phyloP scores from a whole-genome alignment of 2,888 invertebrate genomes.

The Liopterus haemorrhoidalis region DNA sequence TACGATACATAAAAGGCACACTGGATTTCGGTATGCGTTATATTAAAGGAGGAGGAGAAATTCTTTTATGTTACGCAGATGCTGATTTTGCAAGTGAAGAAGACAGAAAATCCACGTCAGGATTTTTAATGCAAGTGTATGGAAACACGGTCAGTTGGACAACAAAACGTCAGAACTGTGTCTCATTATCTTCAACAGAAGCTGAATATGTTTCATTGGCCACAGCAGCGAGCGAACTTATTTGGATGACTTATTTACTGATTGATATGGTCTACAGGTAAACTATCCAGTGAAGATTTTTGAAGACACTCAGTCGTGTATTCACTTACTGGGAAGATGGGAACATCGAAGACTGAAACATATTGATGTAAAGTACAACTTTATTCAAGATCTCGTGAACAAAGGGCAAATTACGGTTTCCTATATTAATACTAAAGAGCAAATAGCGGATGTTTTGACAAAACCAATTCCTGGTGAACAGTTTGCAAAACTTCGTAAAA shows the following conservation, averaged over 20 bases:
- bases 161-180: constrained; percentile 35
- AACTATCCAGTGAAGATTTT: too few relatives aligned
- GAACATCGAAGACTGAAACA: too few relatives aligned
- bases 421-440: too few relatives aligned
- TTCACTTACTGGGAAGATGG: too few relatives aligned
- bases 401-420: too few relatives aligned
- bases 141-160: constrained; percentile 36
- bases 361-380: too few relatives aligned
- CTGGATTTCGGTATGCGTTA: constrained; percentile 6
- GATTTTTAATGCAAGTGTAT: constrained; percentile 29
- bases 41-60: background rate
- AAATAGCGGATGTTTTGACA: too few relatives aligned
- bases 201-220: constrained; percentile 24
- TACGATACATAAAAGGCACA: constrained; percentile 15
- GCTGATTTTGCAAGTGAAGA: constrained; percentile 29
- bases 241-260: constrained; percentile 30
- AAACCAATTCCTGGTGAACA: too few relatives aligned
- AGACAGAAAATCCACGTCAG: constrained; percentile 33
- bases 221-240: constrained; percentile 28
- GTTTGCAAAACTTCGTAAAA: too few relatives aligned
- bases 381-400: too few relatives aligned
- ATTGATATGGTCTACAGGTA: too few relatives aligned
- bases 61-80: constrained; percentile 28
- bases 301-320: too few relatives aligned
- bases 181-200: constrained; percentile 36